Evolutionary conservation across 2,797 vertebrate genomes (phyloP).

Genomic region (Vespertilio murinus): DNA sequence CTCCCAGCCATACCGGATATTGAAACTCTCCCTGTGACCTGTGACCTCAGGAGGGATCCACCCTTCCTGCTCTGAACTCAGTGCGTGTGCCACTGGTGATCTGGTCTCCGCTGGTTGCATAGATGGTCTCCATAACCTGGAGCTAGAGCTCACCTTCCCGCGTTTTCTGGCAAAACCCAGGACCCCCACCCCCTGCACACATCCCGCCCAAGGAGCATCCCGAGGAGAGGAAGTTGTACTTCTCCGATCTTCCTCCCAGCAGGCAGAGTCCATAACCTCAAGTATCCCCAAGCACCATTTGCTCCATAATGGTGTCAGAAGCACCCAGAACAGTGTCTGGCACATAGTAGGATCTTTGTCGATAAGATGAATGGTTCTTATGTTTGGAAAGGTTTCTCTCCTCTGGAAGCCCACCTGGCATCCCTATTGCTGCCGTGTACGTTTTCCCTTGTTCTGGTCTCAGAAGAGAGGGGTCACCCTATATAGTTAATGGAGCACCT

Average conservation of each 20-base stretch:
- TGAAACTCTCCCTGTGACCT: not conserved
- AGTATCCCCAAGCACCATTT: not conserved
- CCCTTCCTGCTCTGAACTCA: not conserved
- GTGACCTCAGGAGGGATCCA: not conserved
- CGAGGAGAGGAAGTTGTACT: not conserved
- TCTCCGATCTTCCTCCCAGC: not conserved
- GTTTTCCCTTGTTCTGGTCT: not conserved
- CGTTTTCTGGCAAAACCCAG: constrained; percentile 9
- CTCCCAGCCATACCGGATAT: not conserved
- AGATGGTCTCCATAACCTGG: not conserved
- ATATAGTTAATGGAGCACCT: not conserved
- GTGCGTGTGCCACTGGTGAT: accelerated
- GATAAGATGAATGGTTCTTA: not conserved
- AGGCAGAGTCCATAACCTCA: not conserved
- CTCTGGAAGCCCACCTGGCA: not conserved
- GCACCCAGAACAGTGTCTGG: not conserved
- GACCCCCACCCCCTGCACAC: not conserved
- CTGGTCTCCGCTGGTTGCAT: not conserved
- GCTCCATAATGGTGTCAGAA: not conserved
- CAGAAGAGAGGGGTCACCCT: not conserved
- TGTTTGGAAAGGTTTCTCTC: not conserved
- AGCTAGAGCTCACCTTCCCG: not conserved
- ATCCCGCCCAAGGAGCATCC: not conserved
- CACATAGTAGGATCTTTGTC: not conserved
- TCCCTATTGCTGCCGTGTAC: not conserved